Conservation (phyloP, 1,140 invertebrate genomes). For the Doryteuthis pealeii region DNA sequence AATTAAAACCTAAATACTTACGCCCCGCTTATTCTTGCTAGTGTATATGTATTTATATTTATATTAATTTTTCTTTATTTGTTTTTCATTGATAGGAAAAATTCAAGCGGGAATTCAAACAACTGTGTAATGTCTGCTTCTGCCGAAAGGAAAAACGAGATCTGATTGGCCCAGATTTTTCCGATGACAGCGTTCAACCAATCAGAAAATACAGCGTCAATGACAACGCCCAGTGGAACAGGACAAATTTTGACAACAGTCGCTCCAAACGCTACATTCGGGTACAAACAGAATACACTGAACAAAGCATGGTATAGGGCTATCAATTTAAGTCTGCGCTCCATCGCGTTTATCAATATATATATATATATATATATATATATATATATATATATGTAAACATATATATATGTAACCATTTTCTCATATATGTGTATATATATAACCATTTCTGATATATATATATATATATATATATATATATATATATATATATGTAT, state of each 20-base stretch:
- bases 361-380: no score
- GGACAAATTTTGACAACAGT: background rate
- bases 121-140: conserved; percentile 30
- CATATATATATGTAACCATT: no score
- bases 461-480: no score
- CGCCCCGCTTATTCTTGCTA: no score
- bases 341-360: no score
- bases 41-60: no score
- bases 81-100: conserved; percentile 32
- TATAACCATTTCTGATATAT: no score
- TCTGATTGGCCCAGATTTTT: background rate
- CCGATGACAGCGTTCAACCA: background rate
- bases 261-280: background rate
- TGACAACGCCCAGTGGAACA: background rate
- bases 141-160: background rate
- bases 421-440: no score
- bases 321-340: background rate
- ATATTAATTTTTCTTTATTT: background rate
- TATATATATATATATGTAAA: no score
- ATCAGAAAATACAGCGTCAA: background rate
- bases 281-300: background rate
- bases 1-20: no score
- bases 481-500: no score
- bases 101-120: conserved; percentile 44
- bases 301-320: background rate